Percentiles rank a stretch among this genome's conserved stretches.
These are phyloP conservation scores for Phaethornis superciliosus DNA, from an alignment of 2,113 vertebrate genomes.

Conservation along the genomic window DNA sequence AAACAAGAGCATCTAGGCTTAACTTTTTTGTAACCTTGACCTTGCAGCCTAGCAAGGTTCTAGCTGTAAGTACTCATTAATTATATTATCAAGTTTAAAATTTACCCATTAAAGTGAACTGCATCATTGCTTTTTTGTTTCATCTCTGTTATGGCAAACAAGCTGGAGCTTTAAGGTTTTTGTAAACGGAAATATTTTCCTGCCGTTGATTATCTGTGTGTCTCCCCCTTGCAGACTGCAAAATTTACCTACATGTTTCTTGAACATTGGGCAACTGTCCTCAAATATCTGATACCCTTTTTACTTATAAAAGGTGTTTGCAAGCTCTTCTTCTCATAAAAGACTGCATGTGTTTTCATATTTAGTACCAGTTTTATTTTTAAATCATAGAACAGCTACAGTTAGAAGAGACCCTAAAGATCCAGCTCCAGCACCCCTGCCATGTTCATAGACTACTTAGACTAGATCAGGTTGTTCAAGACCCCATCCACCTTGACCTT, in stretches of 20 bases:
- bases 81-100: neutral
- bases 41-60: neutral
- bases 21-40: neutral
- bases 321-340: neutral
- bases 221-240: neutral
- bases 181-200: neutral
- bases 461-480: too few relatives aligned
- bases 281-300: neutral
- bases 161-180: neutral
- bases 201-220: neutral
- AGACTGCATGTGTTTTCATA: neutral
- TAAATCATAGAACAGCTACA: neutral
- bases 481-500: too few relatives aligned
- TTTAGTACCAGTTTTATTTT: neutral
- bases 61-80: neutral
- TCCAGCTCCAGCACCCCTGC: too few relatives aligned
- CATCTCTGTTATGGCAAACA: rapidly evolving
- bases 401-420: too few relatives aligned
- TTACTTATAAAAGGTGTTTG: neutral
- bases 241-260: neutral
- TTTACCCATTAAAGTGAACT: neutral
- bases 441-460: too few relatives aligned
- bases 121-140: neutral
- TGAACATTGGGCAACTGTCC: neutral
- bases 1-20: neutral